Evolutionary conservation across 1,140 invertebrate species (phyloP), one percentile per base, ranked within the genome.

Genomic region (Bombus picipes): DNA sequence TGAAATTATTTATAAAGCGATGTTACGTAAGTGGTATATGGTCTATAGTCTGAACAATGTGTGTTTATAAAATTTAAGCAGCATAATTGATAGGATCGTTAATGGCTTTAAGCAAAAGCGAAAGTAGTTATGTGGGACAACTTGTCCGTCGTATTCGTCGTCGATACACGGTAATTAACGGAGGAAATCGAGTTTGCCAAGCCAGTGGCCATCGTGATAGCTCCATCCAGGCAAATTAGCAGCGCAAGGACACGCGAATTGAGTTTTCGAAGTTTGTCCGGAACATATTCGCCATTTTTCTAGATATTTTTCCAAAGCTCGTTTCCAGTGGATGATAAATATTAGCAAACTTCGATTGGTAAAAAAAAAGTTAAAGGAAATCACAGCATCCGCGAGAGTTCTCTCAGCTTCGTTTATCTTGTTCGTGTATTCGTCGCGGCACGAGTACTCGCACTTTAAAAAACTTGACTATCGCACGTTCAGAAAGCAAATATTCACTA

Each of bases 111-210:
- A 13, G 37, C 74, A 32, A 9, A 73, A 34, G 59, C 37, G 25
- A 18, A 39, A 34, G 74, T 25, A 70, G 37, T 83, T 83, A 12
- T 3, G 47, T 12, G 18, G 22, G 37, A 25, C 22, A 25, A 78
- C 47, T 83, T 70, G 74, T 59, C 32, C 41, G 5, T 28, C 34
- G 83, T 72, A 68, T 79, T 59, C 59, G 76, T 34, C 34, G 25
- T 25, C 41, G 68, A 47, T 73, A n/a, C 57, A 41, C 25, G 8
- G 22, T 53, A 80, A 85, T 85, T 85, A 85, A 70, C 28, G 25
- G 53, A 22, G 76, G 34, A 79, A 80, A 85, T 80, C 32, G 41
- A 80, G 47, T 85, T 85, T 73, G 10, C 32, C 37, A 25, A 10
- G 57, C 10, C 12, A 72, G n/a, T 32, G 39, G 39, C 32, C 25